These are phyloP conservation scores for Eidolon dupreanum DNA, from an alignment of 2,797 vertebrate genomes.

Conservation along the genomic window DNA sequence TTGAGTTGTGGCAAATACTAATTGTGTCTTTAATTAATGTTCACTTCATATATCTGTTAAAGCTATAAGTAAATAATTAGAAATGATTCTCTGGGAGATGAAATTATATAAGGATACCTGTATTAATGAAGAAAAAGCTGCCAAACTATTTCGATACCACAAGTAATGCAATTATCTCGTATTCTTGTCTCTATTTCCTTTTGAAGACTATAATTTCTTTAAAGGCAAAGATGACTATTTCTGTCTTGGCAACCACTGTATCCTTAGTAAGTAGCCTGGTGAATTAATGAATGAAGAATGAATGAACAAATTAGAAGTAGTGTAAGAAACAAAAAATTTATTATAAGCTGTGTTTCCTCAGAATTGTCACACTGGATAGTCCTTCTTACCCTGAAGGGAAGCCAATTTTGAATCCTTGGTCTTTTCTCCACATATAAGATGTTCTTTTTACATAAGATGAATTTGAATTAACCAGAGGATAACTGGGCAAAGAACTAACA, in stretches of 20 bases:
- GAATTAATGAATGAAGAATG: neutral
- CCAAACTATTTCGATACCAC: neutral
- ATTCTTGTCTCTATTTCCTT: neutral
- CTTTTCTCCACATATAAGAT: neutral
- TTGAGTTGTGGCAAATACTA: constrained; percentile 49
- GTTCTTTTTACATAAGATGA: neutral
- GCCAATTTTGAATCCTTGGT: neutral
- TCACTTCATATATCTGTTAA: neutral
- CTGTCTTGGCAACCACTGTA: neutral
- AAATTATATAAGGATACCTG: neutral
- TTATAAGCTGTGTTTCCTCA: neutral
- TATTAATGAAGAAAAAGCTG: neutral
- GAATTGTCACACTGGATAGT: neutral
- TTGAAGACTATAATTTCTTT: neutral
- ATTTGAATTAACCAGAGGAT: neutral
- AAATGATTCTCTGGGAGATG: constrained; percentile 45
- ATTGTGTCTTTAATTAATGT: neutral
- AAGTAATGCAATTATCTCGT: neutral
- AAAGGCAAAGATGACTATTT: neutral
- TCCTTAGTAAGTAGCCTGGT: neutral
- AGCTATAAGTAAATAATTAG: neutral
- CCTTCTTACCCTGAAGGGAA: neutral
- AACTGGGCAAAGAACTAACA: neutral
- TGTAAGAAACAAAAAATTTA: neutral
- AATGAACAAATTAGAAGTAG: neutral